Evolutionary conservation across 2,797 vertebrate species (phyloP).

Genomic region (Amazona finschi): DNA sequence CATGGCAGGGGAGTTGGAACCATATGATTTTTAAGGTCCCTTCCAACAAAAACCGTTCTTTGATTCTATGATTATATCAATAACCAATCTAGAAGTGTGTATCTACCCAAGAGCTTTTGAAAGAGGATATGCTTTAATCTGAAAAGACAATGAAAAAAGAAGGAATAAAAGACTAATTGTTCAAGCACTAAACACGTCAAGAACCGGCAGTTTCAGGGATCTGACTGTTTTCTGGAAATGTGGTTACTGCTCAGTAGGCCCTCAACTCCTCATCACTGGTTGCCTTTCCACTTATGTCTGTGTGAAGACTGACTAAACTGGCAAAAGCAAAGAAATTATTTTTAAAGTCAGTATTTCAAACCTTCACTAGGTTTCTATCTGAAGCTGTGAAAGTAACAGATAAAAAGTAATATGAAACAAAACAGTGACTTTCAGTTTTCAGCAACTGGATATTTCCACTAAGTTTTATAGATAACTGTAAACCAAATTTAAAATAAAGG

Average conservation of each 20-base stretch:
- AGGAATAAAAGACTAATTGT: neutral
- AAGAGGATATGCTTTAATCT: neutral
- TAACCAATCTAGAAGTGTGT: neutral
- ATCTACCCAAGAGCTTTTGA: neutral
- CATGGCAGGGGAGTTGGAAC: neutral
- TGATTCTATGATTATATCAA: neutral
- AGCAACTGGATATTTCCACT: neutral
- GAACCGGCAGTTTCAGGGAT: neutral
- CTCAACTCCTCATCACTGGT: neutral
- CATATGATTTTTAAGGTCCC: neutral
- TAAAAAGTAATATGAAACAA: neutral
- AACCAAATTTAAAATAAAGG: neutral
- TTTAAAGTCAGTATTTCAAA: neutral
- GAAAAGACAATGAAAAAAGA: neutral
- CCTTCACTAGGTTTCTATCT: neutral
- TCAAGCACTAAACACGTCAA: neutral
- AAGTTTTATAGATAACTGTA: neutral
- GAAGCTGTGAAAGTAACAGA: neutral
- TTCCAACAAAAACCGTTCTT: neutral
- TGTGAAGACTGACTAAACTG: neutral
- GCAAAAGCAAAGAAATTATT: neutral
- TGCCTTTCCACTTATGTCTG: neutral
- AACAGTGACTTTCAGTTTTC: neutral
- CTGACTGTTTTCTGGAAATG: neutral
- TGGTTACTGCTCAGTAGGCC: neutral